These are phyloP conservation scores for Solen grandis DNA, from an alignment of 1,140 invertebrate species.

Conservation along the genomic window DNA sequence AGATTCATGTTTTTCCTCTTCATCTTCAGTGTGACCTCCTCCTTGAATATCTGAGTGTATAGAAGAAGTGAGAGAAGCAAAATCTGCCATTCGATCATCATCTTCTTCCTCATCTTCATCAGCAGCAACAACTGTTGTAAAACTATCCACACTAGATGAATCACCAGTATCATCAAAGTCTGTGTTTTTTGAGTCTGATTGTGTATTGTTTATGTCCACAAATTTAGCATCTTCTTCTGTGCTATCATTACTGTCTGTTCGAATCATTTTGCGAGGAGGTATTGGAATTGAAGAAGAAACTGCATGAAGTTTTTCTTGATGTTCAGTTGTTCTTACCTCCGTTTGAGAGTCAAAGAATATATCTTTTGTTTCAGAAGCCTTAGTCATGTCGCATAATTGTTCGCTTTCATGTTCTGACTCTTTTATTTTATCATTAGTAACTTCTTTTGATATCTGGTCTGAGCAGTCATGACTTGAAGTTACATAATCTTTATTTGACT, in stretches of 20 bases:
- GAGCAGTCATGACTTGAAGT: too few relatives aligned
- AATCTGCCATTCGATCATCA: constrained; percentile 83
- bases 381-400: too few relatives aligned
- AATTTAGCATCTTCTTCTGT: constrained; percentile 28
- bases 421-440: too few relatives aligned
- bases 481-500: too few relatives aligned
- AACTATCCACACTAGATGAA: constrained; percentile 93
- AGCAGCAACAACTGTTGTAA: constrained; percentile 83
- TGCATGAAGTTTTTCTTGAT: constrained; percentile 3
- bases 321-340: constrained; percentile 7
- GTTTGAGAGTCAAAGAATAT: constrained; percentile 29
- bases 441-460: too few relatives aligned
- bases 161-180: constrained; percentile 81
- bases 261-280: not conserved
- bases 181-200: constrained; percentile 20
- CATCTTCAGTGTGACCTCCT: constrained; percentile 82
- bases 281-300: constrained; percentile 3
- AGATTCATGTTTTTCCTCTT: constrained; percentile 89
- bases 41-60: constrained; percentile 76
- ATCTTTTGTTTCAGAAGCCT: too few relatives aligned
- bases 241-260: constrained; percentile 40
- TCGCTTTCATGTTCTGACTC: too few relatives aligned
- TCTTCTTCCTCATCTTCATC: constrained; percentile 90
- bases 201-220: too few relatives aligned
- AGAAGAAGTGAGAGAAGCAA: constrained; percentile 81